Base-by-base conservation (phyloP, 2,888 invertebrate species). In the Plusia festucae region DNA sequence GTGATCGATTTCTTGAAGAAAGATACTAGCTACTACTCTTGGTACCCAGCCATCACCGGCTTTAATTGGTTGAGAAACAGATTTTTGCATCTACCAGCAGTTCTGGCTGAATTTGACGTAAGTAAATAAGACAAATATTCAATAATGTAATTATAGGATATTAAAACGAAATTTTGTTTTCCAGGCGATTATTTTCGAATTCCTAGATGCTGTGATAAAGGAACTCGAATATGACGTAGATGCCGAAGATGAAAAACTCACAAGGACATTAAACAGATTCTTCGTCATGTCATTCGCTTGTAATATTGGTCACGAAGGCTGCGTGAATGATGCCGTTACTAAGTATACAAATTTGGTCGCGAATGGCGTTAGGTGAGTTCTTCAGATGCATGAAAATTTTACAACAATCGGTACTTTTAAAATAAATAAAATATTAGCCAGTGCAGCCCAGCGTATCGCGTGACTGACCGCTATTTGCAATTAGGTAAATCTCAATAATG, bases 241-340 rank as follows among this genome's bases (percentile, higher is more conserved):
- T 1, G 0, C 1, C 8, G 9, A 49, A 0, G 67, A 65, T 0
- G 95, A 95, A 34, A 59, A 84, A 0, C 61, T 91, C 0, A 88
- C 91, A 0, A 89, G 82, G 6, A 94, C 92, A 0, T 72, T 93
- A 2, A 90, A 94, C 75, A 81, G 95, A 44, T 91, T 94, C 82
- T 90, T 82, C 71, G 85, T 96, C 0, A 82, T 97, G 0, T 78
- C 92, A 9, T 97, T 97, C 92, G 96, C 97, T 20, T 98, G 98
- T 84, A 95, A 93, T 74, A 94, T 96, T 53, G 96, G 96, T 0
- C 91, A 96, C 27, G 58, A 85, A 0, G 95, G 95, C 0, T 98
- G 98, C 78, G 68, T 92, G 30, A 73, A 60, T 2, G 78, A 94
- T 59, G 88, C 94, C 4, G 70, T 84, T 0, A 65, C 79, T 1